A percentile compares a stretch with the other conserved stretches of the same genome.
Conservation (phyloP, 2,888 invertebrate genomes). For the Erannis defoliaria region DNA sequence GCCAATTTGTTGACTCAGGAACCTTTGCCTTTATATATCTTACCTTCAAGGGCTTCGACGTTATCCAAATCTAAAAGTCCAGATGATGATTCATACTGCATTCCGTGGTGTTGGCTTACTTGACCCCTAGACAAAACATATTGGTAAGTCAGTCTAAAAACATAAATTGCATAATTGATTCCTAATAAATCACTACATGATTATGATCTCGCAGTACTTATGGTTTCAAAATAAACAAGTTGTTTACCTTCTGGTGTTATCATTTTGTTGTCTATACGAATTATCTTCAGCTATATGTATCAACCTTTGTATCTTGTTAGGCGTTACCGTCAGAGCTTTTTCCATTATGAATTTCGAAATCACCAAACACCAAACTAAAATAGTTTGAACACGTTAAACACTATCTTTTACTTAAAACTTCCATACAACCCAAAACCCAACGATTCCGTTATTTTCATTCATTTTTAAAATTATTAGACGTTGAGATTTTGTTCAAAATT, state of each 20-base stretch:
- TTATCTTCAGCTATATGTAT: conserved; percentile 77
- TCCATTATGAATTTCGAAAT: conserved; percentile 57
- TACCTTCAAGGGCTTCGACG: conserved; percentile 65
- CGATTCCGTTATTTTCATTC: background rate
- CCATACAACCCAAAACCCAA: no score
- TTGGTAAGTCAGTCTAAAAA: background rate
- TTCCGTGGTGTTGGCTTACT: conserved; percentile 39
- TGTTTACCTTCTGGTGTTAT: conserved; percentile 48
- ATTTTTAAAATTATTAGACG: no score
- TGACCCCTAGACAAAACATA: conserved; percentile 30
- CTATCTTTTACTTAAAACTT: no score
- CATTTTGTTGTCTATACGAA: conserved; percentile 54
- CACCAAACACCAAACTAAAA: background rate
- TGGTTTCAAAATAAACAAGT: conserved; percentile 16
- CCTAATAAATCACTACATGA: no score
- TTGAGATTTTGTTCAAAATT: no score
- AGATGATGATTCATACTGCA: conserved; percentile 69
- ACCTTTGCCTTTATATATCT: background rate
- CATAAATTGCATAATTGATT: no score
- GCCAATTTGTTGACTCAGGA: no score
- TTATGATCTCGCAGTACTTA: background rate
- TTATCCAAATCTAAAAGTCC: conserved; percentile 76
- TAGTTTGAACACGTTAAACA: background rate
- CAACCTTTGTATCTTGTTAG: conserved; percentile 75
- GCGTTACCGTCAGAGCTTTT: conserved; percentile 68